Base-by-base conservation (phyloP, 2,113 vertebrate species). In the Catharus fuscescens region DNA sequence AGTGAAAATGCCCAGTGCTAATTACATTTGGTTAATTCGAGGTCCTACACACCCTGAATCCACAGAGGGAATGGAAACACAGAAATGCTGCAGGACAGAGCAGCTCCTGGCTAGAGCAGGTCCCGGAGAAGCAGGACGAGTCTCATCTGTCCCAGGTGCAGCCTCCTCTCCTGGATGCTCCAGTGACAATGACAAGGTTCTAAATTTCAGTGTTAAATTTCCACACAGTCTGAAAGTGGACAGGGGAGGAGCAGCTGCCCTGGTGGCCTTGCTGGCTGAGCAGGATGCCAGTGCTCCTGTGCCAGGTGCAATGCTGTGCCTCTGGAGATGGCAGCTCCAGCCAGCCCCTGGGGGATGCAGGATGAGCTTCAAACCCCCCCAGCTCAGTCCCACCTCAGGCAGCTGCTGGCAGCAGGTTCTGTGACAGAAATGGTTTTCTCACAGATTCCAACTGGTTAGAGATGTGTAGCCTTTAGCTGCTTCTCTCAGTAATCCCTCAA, bases 11-110 rank as follows among this genome's bases (percentile, higher is more conserved):
- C 85, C 90, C 1, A 0, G n/a, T 86, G 72, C 65, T 95, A 87
- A 92, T 94, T 91, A 48, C 36, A 34, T 78, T 64, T 86, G 57
- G 40, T 90, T 94, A 72, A 92, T 95, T 86, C 65, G 73, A 34
- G 53, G 21, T 71, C 31, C 81, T 77, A 20, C 38, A 18, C 56
- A 25, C 10, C 7, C 26, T 38, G 70, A 67, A 48, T 87, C 56
- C 7, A 0, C 36, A 23, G 76, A 57, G 61, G 34, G 45, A 69
- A 38, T 31, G 29, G 48, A 85, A 80, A 45, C 1, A 2, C 69
- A 71, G 72, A 45, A 84, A 29, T 64, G 6, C 42, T 61, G 64
- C 0, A 0, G 44, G 61, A 29, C 60, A 17, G 32, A 76, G 59
- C 67, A 5, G 61, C 50, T 79, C 42, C 45, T 91, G 32, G 8